Base-by-base conservation (phyloP, 2,888 invertebrate genomes). In the Chalcis sispes region DNA sequence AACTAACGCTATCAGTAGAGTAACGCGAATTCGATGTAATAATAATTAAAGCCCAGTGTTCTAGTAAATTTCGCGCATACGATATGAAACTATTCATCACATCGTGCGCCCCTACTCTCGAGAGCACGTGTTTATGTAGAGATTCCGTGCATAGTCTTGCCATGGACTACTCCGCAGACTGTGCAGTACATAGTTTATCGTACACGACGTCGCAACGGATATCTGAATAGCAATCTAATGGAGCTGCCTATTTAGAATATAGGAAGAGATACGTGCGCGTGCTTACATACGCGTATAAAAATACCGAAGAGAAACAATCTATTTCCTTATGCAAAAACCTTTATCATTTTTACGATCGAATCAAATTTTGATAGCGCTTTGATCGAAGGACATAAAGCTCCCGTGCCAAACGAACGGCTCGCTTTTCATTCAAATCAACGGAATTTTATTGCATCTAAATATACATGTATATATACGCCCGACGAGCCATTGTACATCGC, bases 351-450 rank as follows among this genome's bases (percentile, higher is more conserved):
- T 66, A 66, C 73, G 73, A 66, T 59, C 50, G 66, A 50, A 73
- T 73, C 59, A 66, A 73, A 73, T 52, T 73, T 66, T 66, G 66
- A 66, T 73, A 59, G 48, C 72, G 2, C 36, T 65, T 65, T 65
- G 65, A 71, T 46, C 54, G 71, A 2, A 48, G 15, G 27, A 10
- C 59, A 59, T 69, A 59, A 67, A 56, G 58, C 61, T 25, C 32
- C 27, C 36, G 27, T 27, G 50, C 42, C 56, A 56, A 23, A 56
- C 25, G 40, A 15, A n/a, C 29, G 18, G 52, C 27, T 20, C 50
- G 65, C 46, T 25, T 59, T 32, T 58, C 69, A 59, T 58, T 69
- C 69, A 48, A 59, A 69, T 69, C 69, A 58, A 40, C 18, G 20
- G 42, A 5, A 48, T 59, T 69, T 69, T 69, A 69, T 56, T 69